Evolutionary conservation across 2,888 invertebrate species (phyloP), one percentile per base, ranked within the genome.

Genomic region (Steinernema hermaphroditum): DNA sequence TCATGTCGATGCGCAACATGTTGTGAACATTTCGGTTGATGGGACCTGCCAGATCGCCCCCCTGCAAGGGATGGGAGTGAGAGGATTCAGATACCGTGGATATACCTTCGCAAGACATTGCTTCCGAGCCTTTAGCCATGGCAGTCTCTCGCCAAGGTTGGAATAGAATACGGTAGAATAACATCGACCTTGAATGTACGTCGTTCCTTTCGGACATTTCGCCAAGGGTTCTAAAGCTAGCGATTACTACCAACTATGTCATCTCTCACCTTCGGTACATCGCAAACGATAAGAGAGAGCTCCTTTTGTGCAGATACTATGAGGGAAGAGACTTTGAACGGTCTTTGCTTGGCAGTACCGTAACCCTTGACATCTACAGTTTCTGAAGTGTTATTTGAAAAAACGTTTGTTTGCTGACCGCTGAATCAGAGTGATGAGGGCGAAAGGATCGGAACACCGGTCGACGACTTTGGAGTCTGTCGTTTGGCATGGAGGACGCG

Each of bases 241-340:
- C n/a, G n/a, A n/a, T n/a, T n/a, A n/a, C n/a, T n/a, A n/a, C n/a
- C n/a, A 43, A 70, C 4, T 22, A 24, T n/a, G 50, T 29, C 24
- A 4, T 12, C 9, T 9, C 37, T 27, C 37, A 75, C 76, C 75
- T 41, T 50, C 49, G 4, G 68, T 46, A 71, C 80, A 80, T n/a
- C 79, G 32, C 69, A 79, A 69, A 46, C 79, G 34, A n/a, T 78
- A 78, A 44, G 77, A 76, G 44, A 80, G 50, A 27, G 72, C 46
- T 75, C 72, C 16, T 50, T 50, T 19, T 74, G 73, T 12, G 76
- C 75, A 70, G 77, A 80, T 1, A 76, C 74, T 29, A 77, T 80
- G n/a, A 76, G 75, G 0, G 74, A 68, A 70, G 76, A 80, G 6
- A 75, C 44, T 16, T 43, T 49, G 12, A 71, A 70, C n/a, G 76